Evolutionary conservation across 2,113 vertebrate genomes (phyloP).

Genomic region (Fregata magnificens): DNA sequence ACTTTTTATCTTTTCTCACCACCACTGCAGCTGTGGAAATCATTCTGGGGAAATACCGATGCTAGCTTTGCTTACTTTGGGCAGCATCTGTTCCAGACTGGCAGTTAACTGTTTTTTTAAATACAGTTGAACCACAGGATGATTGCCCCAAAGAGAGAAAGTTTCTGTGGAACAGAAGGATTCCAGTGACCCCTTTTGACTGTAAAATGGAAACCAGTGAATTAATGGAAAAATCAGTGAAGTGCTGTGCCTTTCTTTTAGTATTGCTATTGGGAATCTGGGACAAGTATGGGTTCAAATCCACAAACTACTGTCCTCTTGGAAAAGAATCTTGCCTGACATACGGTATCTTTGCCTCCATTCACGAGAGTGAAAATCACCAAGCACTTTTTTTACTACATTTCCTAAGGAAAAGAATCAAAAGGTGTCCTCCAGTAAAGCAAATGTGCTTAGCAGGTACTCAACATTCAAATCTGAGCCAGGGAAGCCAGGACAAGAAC

Average conservation of each 20-base stretch:
- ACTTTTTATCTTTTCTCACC: background rate
- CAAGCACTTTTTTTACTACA: background rate
- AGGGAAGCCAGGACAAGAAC: background rate
- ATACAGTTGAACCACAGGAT: background rate
- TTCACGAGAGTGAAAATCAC: background rate
- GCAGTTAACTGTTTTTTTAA: background rate
- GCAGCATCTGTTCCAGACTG: background rate
- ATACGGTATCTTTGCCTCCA: background rate
- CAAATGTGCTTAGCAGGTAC: background rate
- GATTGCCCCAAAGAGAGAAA: background rate
- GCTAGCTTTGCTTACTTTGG: background rate
- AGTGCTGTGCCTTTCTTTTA: background rate
- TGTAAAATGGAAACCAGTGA: background rate
- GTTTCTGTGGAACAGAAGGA: background rate
- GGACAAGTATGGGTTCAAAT: background rate
- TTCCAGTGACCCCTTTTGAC: background rate
- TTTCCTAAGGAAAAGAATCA: background rate
- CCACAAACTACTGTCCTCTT: background rate
- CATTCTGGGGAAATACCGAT: background rate
- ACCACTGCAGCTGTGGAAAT: background rate
- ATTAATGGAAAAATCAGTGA: background rate
- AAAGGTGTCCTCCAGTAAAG: background rate
- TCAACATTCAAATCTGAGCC: background rate
- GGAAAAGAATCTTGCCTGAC: background rate
- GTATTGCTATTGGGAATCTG: background rate